A percentile compares a stretch with the other conserved stretches of the same genome.
These are phyloP conservation scores for Gnathonemus longibarbis DNA, from an alignment of 2,113 vertebrate species.

Conservation along the genomic window DNA sequence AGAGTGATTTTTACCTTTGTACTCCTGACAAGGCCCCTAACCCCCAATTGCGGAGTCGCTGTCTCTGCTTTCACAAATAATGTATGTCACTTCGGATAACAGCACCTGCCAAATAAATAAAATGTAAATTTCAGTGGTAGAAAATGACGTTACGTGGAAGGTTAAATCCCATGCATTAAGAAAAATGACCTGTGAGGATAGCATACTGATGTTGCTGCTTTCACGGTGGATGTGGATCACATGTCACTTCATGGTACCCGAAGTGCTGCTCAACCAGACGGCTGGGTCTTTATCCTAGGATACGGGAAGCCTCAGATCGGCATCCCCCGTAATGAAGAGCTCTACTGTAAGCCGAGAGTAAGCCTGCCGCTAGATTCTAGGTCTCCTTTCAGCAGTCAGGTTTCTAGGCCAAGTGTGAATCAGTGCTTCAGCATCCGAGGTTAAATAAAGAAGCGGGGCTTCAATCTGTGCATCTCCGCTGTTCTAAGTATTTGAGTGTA, in stretches of 20 bases:
- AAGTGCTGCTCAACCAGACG: neutral
- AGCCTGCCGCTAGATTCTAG: neutral
- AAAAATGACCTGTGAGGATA: neutral
- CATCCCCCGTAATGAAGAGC: neutral
- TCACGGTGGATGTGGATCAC: neutral
- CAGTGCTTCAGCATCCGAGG: neutral
- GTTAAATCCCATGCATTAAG: neutral
- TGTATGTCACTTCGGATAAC: neutral
- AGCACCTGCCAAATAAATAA: neutral
- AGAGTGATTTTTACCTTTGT: neutral
- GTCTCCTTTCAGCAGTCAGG: neutral
- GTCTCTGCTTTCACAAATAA: neutral
- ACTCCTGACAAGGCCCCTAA: neutral
- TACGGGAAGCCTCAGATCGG: neutral
- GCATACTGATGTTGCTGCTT: neutral
- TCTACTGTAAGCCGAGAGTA: neutral
- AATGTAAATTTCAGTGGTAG: neutral
- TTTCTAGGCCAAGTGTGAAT: conserved; percentile 2
- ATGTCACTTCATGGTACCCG: neutral
- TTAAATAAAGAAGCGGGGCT: neutral
- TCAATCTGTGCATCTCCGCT: neutral
- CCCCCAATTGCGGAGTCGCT: neutral
- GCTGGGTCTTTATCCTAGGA: neutral
- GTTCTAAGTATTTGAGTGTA: neutral
- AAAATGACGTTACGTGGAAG: neutral